A percentile compares a stretch with the other conserved stretches of the same genome.
phyloP scores from a whole-genome alignment of 2,113 vertebrate species.

The Trematomus loennbergii region DNA sequence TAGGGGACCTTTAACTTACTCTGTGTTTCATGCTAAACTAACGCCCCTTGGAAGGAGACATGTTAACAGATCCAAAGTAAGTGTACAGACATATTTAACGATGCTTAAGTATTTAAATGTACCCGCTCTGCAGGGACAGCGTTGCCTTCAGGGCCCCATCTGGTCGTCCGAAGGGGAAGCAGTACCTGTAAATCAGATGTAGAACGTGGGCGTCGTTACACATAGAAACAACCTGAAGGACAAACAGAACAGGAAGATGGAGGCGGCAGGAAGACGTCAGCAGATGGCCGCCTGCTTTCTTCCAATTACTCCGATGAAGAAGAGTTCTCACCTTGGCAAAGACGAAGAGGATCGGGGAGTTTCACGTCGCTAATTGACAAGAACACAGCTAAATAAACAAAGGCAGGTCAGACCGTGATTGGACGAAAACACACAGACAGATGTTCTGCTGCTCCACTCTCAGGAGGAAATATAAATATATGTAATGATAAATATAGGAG shows the following conservation, averaged over 20 bases:
- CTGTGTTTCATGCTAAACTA: too few species aligned
- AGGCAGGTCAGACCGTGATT: conserved; percentile 49
- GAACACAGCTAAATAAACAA: conserved; percentile 73
- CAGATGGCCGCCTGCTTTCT: conserved; percentile 74
- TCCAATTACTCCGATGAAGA: conserved; percentile 67
- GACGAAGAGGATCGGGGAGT: conserved; percentile 55
- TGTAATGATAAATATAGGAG: neutral
- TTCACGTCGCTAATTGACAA: conserved; percentile 72
- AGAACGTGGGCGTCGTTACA: conserved; percentile 54
- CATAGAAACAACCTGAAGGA: conserved; percentile 67
- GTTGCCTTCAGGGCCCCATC: conserved; percentile 99
- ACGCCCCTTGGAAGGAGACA: too few species aligned
- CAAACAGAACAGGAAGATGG: conserved; percentile 34
- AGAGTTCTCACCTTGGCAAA: conserved; percentile 67
- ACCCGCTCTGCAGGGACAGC: conserved; percentile 97
- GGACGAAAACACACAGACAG: conserved; percentile 43
- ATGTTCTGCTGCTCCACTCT: conserved; percentile 42
- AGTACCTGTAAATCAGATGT: conserved; percentile 87
- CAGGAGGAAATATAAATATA: neutral
- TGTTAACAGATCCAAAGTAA: too few species aligned
- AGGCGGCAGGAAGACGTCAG: conserved; percentile 48
- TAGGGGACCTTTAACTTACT: too few species aligned
- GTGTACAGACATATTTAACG: neutral
- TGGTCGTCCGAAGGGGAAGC: conserved; percentile 97
- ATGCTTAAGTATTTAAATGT: conserved; percentile 34